Evolutionary conservation across 2,113 vertebrate species (phyloP).

Genomic region (Ictidomys tridecemlineatus): DNA sequence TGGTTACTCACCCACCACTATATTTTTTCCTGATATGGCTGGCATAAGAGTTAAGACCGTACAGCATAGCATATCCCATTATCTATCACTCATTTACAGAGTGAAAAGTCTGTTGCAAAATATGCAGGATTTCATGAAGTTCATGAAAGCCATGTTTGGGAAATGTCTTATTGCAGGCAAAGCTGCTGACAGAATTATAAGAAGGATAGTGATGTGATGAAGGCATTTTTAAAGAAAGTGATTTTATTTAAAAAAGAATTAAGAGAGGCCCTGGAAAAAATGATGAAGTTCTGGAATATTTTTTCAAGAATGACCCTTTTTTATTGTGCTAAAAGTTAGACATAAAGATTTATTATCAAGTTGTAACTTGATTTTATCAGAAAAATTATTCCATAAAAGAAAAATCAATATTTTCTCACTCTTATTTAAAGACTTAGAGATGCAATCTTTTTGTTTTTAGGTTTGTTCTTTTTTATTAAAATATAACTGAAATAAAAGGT

Average conservation of each 20-base stretch:
- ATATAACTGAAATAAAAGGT: conserved; percentile 13
- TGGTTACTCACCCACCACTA: background rate
- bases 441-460: background rate
- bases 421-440: conserved; percentile 4
- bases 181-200: conserved; percentile 5
- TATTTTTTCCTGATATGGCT: background rate
- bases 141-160: background rate
- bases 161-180: background rate
- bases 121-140: background rate
- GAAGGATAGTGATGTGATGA: conserved; percentile 13
- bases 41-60: background rate
- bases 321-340: background rate
- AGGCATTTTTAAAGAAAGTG: background rate
- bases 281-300: background rate
- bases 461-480: background rate
- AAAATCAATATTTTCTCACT: background rate
- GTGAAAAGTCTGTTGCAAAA: conserved; percentile 24
- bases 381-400: conserved; percentile 11
- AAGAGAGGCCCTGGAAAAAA: conserved; percentile 26
- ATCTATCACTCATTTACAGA: background rate
- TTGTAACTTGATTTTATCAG: conserved; percentile 27
- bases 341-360: background rate
- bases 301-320: conserved; percentile 37
- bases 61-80: background rate
- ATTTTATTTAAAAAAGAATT: conserved; percentile 36